Evolutionary conservation across 2,113 vertebrate genomes (phyloP), one percentile per base, ranked within the genome.

Genomic region (Balaenoptera acutorostrata): DNA sequence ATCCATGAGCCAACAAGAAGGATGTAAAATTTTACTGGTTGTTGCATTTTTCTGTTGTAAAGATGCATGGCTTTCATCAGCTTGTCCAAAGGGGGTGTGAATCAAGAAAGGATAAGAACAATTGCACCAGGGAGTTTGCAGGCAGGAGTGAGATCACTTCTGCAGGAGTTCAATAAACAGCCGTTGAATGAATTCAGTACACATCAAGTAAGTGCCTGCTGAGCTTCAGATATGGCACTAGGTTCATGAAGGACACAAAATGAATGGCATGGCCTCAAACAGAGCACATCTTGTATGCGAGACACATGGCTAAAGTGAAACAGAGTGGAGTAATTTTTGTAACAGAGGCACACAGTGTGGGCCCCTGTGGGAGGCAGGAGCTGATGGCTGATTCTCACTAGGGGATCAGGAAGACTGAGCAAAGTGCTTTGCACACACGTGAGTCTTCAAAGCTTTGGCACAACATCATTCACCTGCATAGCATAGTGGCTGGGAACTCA

Each of bases 141-240:
- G 78, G 86, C 92, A 88, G 68, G 94, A 90, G 89, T 91, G 83
- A 96, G 83, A 85, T 59, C 36, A 21, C 75, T 97, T 84, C 74
- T 66, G 92, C 33, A 74, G 95, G 94, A 97, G 83, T 71, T 96
- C 96, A 97, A 97, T 90, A 90, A 97, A 87, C 83, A 97, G 92
- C 41, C 83, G 78, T 75, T 84, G 93, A 93, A 87, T 75, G 83
- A 71, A 88, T 83, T 93, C 86, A 78, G 72, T 14, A 63, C 86
- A 69, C 71, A 89, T 90, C 88, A 89, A 69, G 63, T 59, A 46
- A 63, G 59, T 6, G 31, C 96, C 92, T 31, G 74, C 97, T 75
- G 92, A 87, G 92, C 78, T 92, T 93, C 84, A 59, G 97, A 52
- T 86, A 55, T 11, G 80, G 68, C 72, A 61, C 13, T 29, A n/a